Evolutionary conservation across 2,113 vertebrate species (phyloP).

Genomic region (Platysteira castanea): DNA sequence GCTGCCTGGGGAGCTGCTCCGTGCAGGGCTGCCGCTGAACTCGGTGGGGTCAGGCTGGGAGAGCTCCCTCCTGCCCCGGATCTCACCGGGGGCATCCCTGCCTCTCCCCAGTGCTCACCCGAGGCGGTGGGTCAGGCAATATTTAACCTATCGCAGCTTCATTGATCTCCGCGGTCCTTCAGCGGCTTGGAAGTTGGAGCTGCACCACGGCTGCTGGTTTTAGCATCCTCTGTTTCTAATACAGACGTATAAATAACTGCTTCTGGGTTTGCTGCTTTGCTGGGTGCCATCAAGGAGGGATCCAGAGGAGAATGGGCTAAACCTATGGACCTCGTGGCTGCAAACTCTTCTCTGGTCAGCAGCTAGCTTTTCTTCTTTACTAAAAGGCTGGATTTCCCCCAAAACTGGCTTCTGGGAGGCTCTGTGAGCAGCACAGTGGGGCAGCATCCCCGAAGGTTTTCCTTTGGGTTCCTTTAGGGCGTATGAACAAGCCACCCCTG

Average conservation of each 20-base stretch:
- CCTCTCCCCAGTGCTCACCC: neutral
- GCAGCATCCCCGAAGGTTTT: neutral
- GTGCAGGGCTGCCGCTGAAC: neutral
- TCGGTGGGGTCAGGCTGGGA: neutral
- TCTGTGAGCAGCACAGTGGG: neutral
- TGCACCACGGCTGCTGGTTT: neutral
- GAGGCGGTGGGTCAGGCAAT: neutral
- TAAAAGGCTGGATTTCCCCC: neutral
- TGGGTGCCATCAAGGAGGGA: neutral
- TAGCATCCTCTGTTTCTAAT: neutral
- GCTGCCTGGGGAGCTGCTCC: neutral
- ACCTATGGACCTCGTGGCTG: neutral
- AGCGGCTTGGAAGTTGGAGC: neutral
- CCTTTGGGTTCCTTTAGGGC: neutral
- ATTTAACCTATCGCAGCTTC: neutral
- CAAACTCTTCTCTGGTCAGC: neutral
- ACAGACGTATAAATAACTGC: rapidly evolving
- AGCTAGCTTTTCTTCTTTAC: neutral
- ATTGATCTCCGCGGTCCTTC: neutral
- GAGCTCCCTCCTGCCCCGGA: neutral
- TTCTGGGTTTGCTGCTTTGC: neutral
- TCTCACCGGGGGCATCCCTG: neutral
- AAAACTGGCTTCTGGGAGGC: neutral
- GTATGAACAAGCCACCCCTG: neutral
- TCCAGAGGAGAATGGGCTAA: neutral